A percentile compares a stretch with the other conserved stretches of the same genome.
Evolutionary conservation across 2,888 invertebrate species (phyloP).

Genomic region (Agrilus cyanescens): DNA sequence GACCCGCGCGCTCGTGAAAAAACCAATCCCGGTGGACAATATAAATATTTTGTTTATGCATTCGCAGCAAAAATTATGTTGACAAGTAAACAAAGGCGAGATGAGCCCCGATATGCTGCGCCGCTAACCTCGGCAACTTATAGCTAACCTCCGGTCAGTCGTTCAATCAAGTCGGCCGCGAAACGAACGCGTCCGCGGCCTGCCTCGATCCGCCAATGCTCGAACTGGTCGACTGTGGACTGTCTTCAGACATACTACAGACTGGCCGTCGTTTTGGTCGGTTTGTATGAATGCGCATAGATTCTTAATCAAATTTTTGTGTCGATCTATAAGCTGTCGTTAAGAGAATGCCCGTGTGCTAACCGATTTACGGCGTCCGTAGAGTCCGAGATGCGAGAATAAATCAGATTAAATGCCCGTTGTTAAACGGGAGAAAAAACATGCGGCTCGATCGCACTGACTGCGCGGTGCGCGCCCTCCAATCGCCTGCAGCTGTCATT

Average conservation of each 20-base stretch:
- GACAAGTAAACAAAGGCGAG: constrained; percentile 40
- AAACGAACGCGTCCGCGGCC: constrained; percentile 5
- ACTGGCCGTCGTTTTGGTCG: constrained; percentile 33
- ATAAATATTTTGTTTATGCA: constrained; percentile 41
- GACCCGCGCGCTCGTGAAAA: constrained; percentile 27
- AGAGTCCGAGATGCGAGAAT: too few relatives aligned
- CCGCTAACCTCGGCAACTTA: constrained; percentile 36
- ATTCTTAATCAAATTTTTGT: constrained; percentile 38
- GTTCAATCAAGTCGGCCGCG: constrained; percentile 19
- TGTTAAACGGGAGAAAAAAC: too few relatives aligned
- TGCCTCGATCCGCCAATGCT: constrained; percentile 8
- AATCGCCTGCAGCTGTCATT: too few relatives aligned
- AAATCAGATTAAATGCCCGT: constrained; percentile 17
- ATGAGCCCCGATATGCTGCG: constrained; percentile 37
- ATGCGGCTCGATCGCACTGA: too few relatives aligned
- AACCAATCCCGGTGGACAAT: constrained; percentile 36
- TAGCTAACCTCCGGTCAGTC: constrained; percentile 34
- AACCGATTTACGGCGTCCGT: constrained; percentile 22
- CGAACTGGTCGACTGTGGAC: constrained; percentile 27
- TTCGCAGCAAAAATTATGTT: constrained; percentile 40
- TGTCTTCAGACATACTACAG: constrained; percentile 35
- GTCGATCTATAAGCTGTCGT: constrained; percentile 34
- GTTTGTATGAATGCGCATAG: constrained; percentile 31
- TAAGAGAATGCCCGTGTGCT: constrained; percentile 27
- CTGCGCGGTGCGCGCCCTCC: too few relatives aligned